Evolutionary conservation across 2,113 vertebrate genomes (phyloP).

Genomic region (Tilapia sparmanii): DNA sequence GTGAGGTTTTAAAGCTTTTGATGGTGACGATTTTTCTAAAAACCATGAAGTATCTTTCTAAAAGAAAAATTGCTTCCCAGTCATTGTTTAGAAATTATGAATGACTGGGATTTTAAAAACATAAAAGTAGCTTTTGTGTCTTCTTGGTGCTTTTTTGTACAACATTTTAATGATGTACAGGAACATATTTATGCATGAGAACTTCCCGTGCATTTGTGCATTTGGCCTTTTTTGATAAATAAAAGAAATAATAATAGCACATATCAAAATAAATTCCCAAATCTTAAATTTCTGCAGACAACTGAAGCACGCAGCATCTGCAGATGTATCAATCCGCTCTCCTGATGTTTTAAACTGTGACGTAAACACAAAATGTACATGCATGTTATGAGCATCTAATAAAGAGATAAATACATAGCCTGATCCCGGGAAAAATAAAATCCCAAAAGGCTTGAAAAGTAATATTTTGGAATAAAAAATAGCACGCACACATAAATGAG

Average conservation of each 20-base stretch:
- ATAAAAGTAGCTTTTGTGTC: neutral
- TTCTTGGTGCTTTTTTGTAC: neutral
- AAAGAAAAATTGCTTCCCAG: neutral
- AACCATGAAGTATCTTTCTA: neutral
- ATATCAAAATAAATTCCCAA: fast-evolving
- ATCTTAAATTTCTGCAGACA: neutral
- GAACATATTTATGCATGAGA: fast-evolving
- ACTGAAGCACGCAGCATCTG: neutral
- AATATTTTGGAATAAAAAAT: neutral
- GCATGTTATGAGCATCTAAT: neutral
- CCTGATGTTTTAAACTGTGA: neutral
- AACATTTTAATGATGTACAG: fast-evolving
- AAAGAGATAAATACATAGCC: neutral
- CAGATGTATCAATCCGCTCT: fast-evolving
- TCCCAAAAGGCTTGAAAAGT: neutral
- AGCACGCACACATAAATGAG: neutral
- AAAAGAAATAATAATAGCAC: neutral
- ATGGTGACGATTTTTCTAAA: neutral
- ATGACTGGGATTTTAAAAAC: fast-evolving
- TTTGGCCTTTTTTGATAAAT: neutral
- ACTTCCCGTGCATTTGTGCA: neutral
- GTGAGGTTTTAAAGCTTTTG: neutral
- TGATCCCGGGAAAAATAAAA: neutral
- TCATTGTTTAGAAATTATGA: neutral
- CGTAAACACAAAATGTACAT: neutral